phyloP scores from a whole-genome alignment of 2,888 invertebrate species.

The Apamea monoglypha region DNA sequence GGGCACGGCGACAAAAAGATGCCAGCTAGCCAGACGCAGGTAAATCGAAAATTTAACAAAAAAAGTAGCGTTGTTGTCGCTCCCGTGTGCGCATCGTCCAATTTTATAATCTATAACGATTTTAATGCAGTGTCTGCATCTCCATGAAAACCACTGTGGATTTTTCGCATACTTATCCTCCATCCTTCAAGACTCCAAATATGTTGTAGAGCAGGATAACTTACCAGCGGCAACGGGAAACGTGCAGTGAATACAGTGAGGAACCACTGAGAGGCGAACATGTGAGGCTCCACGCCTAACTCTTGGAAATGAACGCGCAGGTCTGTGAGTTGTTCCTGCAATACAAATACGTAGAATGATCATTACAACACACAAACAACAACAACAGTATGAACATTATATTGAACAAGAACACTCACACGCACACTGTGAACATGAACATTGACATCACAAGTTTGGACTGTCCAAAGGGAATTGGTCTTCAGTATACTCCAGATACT shows the following conservation, averaged over 20 bases:
- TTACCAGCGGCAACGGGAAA: slow-evolving; percentile 97
- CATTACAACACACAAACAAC: not conserved
- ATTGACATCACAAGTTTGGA: not conserved
- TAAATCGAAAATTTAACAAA: too few relatives aligned
- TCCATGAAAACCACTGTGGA: not conserved
- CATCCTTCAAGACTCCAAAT: not conserved
- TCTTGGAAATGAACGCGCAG: slow-evolving; percentile 95
- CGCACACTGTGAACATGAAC: too few relatives aligned
- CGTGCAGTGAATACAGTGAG: slow-evolving; percentile 99
- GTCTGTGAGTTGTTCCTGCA: slow-evolving; percentile 94
- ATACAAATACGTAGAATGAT: not conserved
- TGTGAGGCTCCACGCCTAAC: slow-evolving; percentile 98
- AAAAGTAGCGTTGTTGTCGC: too few relatives aligned
- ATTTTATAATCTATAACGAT: not conserved
- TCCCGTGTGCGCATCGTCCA: too few relatives aligned
- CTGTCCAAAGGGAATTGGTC: not conserved
- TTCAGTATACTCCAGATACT: not conserved
- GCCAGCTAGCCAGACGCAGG: too few relatives aligned
- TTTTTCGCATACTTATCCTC: not conserved
- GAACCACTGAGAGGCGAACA: slow-evolving; percentile 99
- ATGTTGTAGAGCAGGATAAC: slow-evolving; percentile 41
- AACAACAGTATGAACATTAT: too few relatives aligned
- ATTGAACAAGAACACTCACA: too few relatives aligned
- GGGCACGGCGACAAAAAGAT: too few relatives aligned
- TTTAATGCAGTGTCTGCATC: not conserved